Percentiles rank a stretch among this genome's conserved stretches.
Evolutionary conservation across 2,888 invertebrate genomes (phyloP).

Genomic region (Sisyra nigra): DNA sequence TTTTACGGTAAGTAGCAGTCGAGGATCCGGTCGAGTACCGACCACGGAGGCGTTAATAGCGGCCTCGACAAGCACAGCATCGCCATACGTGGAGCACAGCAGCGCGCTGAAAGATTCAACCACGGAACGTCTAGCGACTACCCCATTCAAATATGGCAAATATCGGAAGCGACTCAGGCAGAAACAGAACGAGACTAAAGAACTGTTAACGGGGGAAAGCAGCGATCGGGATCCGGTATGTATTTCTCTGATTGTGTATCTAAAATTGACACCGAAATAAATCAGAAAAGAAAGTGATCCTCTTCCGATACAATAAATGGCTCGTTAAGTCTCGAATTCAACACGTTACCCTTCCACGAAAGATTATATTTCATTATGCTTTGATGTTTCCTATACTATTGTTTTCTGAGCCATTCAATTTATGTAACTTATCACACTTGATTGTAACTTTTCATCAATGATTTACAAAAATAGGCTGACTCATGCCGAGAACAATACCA

Average conservation of each 20-base stretch:
- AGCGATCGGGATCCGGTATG: constrained; percentile 65
- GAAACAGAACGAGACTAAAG: constrained; percentile 46
- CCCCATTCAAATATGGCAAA: constrained; percentile 5
- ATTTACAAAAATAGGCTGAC: too few species aligned
- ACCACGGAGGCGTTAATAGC: background rate
- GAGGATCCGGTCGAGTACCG: constrained; percentile 1
- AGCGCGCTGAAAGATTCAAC: background rate
- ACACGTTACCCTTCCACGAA: too few species aligned
- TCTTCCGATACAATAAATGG: too few species aligned
- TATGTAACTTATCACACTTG: too few species aligned
- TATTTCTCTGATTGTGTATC: constrained; percentile 13
- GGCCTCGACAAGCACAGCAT: background rate
- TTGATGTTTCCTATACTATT: too few species aligned
- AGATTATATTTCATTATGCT: too few species aligned
- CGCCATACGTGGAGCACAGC: background rate
- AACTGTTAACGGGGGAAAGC: constrained; percentile 55
- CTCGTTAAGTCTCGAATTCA: too few species aligned
- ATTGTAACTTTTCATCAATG: too few species aligned
- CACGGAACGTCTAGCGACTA: constrained; percentile 1
- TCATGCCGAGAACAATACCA: too few species aligned
- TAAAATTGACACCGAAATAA: too few species aligned
- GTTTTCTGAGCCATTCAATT: too few species aligned
- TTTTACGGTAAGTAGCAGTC: constrained; percentile 25
- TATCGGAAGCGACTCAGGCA: constrained; percentile 4
- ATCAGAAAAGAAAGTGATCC: too few species aligned